Evolutionary conservation across 2,797 vertebrate genomes (phyloP).

Genomic region (Hoplostethus atlanticus): DNA sequence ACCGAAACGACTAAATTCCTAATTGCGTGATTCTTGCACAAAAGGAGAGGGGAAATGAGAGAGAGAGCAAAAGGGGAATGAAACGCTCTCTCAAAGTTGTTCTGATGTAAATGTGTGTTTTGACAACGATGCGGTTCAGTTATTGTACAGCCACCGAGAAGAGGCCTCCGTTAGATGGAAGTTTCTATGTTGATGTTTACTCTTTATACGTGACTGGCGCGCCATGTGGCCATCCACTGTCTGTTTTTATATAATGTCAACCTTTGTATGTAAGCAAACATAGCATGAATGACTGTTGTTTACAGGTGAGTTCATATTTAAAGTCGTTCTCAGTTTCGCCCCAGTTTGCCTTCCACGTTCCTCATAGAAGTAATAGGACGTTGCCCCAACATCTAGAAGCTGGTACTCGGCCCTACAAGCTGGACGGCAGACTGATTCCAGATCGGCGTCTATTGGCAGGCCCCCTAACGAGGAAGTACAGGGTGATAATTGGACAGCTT

Average conservation of each 20-base stretch:
- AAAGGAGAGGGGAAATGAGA: conserved; percentile 39
- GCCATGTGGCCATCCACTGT: conserved; percentile 31
- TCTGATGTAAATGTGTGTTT: conserved; percentile 49
- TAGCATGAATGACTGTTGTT: conserved; percentile 46
- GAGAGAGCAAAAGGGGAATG: conserved; percentile 43
- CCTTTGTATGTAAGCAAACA: conserved; percentile 38
- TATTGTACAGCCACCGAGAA: conserved; percentile 28
- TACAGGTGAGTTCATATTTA: conserved; percentile 50
- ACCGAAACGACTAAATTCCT: conserved; percentile 51
- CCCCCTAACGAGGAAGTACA: conserved; percentile 2
- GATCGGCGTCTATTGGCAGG: not conserved
- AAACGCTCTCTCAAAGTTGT: conserved; percentile 31
- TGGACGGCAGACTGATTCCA: not conserved
- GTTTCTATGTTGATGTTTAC: conserved; percentile 45
- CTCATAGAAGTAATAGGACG: no score
- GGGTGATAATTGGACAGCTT: conserved; percentile 18
- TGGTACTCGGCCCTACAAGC: not conserved
- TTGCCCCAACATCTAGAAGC: not conserved
- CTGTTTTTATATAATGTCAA: conserved; percentile 36
- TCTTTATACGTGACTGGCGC: conserved; percentile 37
- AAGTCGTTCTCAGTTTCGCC: conserved; percentile 19
- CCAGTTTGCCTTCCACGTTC: not conserved
- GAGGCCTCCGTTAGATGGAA: conserved; percentile 10
- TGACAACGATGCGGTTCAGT: conserved; percentile 39
- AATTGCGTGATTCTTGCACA: conserved; percentile 74